These are phyloP conservation scores for Peromyscus californicus DNA, from an alignment of 2,113 vertebrate genomes.

Conservation along the genomic window DNA sequence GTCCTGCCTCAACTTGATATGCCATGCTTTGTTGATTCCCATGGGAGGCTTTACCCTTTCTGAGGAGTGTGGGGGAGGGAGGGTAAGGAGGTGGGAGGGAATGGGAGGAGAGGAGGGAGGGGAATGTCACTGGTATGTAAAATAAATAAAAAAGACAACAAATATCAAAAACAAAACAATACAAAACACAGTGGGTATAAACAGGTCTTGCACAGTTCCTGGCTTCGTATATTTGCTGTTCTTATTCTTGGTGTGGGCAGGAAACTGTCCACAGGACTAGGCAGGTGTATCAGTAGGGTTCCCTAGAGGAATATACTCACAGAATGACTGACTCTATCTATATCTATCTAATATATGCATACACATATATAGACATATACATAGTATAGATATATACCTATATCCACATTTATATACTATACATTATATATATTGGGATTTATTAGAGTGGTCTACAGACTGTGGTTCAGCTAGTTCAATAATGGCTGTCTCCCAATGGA, in stretches of 20 bases:
- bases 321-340: neutral
- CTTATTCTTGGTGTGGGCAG: conserved; percentile 29
- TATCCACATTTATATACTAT: neutral
- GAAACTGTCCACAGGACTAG: neutral
- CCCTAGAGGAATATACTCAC: neutral
- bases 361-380: neutral
- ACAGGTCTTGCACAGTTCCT: neutral
- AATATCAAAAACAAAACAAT: too few species aligned
- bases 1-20: too few species aligned
- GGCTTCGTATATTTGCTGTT: neutral
- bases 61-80: too few species aligned
- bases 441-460: neutral
- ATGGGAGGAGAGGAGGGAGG: too few species aligned
- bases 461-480: neutral
- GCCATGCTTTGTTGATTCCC: too few species aligned
- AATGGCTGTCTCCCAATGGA: neutral
- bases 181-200: neutral
- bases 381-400: neutral
- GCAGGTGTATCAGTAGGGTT: neutral
- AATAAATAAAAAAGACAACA: too few species aligned
- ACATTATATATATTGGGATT: neutral
- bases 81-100: too few species aligned
- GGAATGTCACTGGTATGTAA: too few species aligned
- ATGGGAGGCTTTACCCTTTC: too few species aligned
- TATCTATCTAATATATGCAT: neutral